Percentiles rank a stretch among this genome's conserved stretches.
Evolutionary conservation across 2,888 invertebrate species (phyloP).

Genomic region (Coremacera marginata): DNA sequence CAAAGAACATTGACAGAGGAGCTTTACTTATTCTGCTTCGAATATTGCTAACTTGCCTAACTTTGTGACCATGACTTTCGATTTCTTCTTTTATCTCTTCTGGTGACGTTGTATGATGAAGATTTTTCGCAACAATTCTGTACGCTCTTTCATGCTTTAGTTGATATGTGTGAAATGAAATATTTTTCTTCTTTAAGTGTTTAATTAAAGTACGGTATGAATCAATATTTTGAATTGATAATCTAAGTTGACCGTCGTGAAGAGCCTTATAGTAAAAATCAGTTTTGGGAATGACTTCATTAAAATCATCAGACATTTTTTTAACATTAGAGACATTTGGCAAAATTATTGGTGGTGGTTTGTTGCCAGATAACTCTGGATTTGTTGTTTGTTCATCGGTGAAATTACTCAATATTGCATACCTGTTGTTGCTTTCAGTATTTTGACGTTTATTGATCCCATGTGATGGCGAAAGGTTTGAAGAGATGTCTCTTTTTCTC

Average conservation of each 20-base stretch:
- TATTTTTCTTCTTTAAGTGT: constrained; percentile 24
- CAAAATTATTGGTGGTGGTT: constrained; percentile 30
- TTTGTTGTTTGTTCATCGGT: too few relatives aligned
- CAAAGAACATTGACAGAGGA: background rate
- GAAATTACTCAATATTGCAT: too few relatives aligned
- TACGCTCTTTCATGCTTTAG: constrained; percentile 39
- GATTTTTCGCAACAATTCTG: constrained; percentile 37
- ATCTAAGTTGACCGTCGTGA: constrained; percentile 27
- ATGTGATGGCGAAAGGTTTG: too few relatives aligned
- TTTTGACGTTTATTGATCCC: too few relatives aligned
- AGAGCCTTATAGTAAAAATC: constrained; percentile 32
- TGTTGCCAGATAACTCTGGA: background rate
- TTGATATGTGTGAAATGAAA: constrained; percentile 33
- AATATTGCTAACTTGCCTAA: constrained; percentile 23
- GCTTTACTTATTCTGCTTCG: background rate
- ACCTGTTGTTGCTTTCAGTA: too few relatives aligned
- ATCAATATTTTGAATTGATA: constrained; percentile 28
- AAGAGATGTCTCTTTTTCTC: too few relatives aligned
- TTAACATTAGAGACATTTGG: constrained; percentile 9
- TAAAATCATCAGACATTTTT: constrained; percentile 11
- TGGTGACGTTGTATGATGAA: constrained; percentile 33
- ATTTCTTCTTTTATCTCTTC: constrained; percentile 13
- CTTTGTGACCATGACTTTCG: constrained; percentile 34
- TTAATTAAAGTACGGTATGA: constrained; percentile 19
- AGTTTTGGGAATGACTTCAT: background rate